A percentile compares a stretch with the other conserved stretches of the same genome.
Conservation (phyloP, 1,140 invertebrate species). For the Eumeta japonica region DNA sequence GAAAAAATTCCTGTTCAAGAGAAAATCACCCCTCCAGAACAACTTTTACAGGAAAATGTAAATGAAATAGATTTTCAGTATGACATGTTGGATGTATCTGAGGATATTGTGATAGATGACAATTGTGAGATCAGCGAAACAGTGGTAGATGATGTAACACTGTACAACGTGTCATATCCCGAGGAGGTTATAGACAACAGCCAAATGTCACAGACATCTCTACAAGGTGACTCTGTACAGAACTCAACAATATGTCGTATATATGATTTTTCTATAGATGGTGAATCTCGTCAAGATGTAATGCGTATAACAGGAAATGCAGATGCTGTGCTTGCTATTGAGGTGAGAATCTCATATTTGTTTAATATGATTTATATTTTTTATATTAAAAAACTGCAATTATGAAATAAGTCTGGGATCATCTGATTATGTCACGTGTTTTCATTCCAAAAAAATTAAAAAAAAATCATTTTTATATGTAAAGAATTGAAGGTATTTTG, state of each 20-base stretch:
- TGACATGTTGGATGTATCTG: constrained; percentile 49
- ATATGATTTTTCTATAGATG: constrained; percentile 45
- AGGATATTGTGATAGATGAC: constrained; percentile 46
- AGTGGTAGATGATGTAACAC: constrained; percentile 38
- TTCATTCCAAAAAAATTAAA: too few species aligned
- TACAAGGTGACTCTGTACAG: too few species aligned
- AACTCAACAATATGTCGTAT: constrained; percentile 19
- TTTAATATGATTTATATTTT: background rate
- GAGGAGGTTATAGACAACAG: constrained; percentile 46
- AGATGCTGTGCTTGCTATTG: constrained; percentile 45
- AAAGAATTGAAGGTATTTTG: too few species aligned
- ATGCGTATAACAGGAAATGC: constrained; percentile 32
- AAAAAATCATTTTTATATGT: too few species aligned
- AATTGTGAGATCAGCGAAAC: constrained; percentile 29
- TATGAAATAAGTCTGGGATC: too few species aligned
- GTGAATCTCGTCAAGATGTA: constrained; percentile 32
- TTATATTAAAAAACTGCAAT: too few species aligned
- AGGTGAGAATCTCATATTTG: constrained; percentile 23
- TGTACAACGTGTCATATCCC: too few species aligned
- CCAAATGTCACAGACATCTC: too few species aligned
- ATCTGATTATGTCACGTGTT: too few species aligned
- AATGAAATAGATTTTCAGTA: constrained; percentile 31
- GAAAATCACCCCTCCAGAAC: too few species aligned
- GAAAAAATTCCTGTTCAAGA: too few species aligned
- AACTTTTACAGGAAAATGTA: too few species aligned